phyloP scores from a whole-genome alignment of 2,797 vertebrate genomes.

The Gadopsis marmoratus region DNA sequence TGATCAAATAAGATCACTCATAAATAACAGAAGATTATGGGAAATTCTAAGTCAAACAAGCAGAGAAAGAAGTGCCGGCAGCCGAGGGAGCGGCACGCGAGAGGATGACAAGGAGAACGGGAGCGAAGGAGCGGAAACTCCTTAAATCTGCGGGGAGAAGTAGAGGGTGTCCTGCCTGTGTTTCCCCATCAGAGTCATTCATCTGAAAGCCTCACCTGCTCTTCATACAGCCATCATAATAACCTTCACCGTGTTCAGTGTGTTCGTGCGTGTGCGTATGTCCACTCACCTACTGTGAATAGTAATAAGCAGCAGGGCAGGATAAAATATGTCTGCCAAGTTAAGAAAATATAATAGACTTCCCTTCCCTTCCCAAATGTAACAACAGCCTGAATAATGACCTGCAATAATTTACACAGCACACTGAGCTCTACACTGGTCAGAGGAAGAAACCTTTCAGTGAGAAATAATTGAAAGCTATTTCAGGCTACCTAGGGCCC shows the following conservation, averaged over 20 bases:
- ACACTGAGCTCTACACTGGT: slow-evolving; percentile 47
- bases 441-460: slow-evolving; percentile 54
- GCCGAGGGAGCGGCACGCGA: slow-evolving; percentile 19
- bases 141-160: slow-evolving; percentile 68
- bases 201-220: slow-evolving; percentile 76
- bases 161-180: slow-evolving; percentile 71
- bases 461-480: slow-evolving; percentile 63
- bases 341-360: slow-evolving; percentile 75
- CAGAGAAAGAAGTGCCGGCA: neutral
- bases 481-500: slow-evolving; percentile 32
- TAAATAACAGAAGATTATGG: slow-evolving; percentile 51
- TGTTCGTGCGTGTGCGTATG: slow-evolving; percentile 22
- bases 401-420: slow-evolving; percentile 68
- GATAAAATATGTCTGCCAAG: slow-evolving; percentile 76
- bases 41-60: slow-evolving; percentile 41
- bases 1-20: slow-evolving; percentile 45
- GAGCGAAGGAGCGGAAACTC: slow-evolving; percentile 55
- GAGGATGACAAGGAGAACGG: slow-evolving; percentile 52
- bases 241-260: slow-evolving; percentile 69
- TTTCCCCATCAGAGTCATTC: slow-evolving; percentile 74
- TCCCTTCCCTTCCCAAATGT: slow-evolving; percentile 71
- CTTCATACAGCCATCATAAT: slow-evolving; percentile 78
- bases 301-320: slow-evolving; percentile 73
- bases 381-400: slow-evolving; percentile 77
- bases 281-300: slow-evolving; percentile 66